Percentiles rank a stretch among this genome's conserved stretches.
phyloP scores from a whole-genome alignment of 2,113 vertebrate species.

The Aspidoscelis tigris region DNA sequence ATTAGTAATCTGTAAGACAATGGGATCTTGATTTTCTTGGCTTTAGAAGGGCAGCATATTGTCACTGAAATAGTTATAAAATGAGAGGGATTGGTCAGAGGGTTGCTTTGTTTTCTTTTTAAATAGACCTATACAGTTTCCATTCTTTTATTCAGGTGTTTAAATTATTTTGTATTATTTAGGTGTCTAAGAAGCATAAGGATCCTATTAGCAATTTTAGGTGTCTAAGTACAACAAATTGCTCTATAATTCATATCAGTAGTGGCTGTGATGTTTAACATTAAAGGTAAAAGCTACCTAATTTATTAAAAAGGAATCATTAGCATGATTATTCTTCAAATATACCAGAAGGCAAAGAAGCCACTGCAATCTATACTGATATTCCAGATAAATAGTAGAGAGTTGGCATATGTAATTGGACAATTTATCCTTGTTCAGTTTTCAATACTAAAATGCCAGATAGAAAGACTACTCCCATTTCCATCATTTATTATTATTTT shows the following conservation, averaged over 20 bases:
- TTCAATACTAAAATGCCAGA: background rate
- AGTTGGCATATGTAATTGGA: background rate
- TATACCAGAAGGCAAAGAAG: slow-evolving; percentile 24
- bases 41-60: slow-evolving; percentile 47
- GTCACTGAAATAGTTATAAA: slow-evolving; percentile 50
- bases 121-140: background rate
- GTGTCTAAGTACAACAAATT: slow-evolving; percentile 39
- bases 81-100: slow-evolving; percentile 6
- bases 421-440: slow-evolving; percentile 33
- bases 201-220: slow-evolving; percentile 35
- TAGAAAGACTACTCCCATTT: background rate
- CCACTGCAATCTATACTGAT: background rate
- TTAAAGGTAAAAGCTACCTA: slow-evolving; percentile 34
- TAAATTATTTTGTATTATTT: slow-evolving; percentile 15
- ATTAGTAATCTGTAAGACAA: slow-evolving; percentile 17
- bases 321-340: slow-evolving; percentile 30
- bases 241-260: slow-evolving; percentile 41
- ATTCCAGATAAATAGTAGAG: slow-evolving; percentile 18
- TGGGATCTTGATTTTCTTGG: slow-evolving; percentile 29
- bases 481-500: background rate
- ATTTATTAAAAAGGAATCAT: slow-evolving; percentile 41
- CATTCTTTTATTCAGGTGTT: slow-evolving; percentile 47
- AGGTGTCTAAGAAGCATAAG: background rate
- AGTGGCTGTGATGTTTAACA: slow-evolving; percentile 13
- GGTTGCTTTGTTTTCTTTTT: background rate